phyloP scores from a whole-genome alignment of 2,888 invertebrate species.

The Blomia tropicalis region DNA sequence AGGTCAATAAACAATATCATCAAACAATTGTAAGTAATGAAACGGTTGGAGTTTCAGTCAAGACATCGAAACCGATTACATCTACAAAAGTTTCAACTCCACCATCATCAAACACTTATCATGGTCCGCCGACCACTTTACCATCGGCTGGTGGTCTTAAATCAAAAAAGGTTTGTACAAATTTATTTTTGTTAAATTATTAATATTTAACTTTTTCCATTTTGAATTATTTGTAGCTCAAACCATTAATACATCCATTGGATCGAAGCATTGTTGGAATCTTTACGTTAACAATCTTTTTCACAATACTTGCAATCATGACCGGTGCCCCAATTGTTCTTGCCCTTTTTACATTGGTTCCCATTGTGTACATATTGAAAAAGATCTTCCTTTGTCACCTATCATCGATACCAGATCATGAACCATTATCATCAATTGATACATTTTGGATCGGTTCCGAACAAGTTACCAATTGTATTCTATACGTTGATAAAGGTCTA shows the following conservation, averaged over 20 bases:
- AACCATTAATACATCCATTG: constrained; percentile 29
- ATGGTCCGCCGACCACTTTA: neutral
- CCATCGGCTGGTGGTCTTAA: neutral
- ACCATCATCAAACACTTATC: neutral
- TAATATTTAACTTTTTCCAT: constrained; percentile 3
- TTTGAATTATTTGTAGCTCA: constrained; percentile 6
- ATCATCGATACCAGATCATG: constrained; percentile 17
- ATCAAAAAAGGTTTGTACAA: constrained; percentile 6
- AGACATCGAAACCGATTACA: neutral
- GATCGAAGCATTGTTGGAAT: constrained; percentile 29
- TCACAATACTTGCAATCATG: constrained; percentile 31
- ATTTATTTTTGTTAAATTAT: neutral
- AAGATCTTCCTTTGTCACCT: constrained; percentile 27
- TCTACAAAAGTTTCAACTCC: neutral
- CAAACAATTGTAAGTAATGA: too few relatives aligned
- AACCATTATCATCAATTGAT: constrained; percentile 37
- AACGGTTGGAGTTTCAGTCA: too few relatives aligned
- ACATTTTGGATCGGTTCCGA: constrained; percentile 37
- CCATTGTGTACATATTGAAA: constrained; percentile 33
- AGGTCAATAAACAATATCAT: neutral
- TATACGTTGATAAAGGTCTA: constrained; percentile 41
- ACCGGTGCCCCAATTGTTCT: constrained; percentile 39
- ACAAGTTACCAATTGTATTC: constrained; percentile 40
- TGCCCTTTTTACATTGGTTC: constrained; percentile 36
- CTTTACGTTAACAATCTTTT: constrained; percentile 29